Base-by-base conservation (phyloP, 2,113 vertebrate genomes). In the Sula dactylatra region DNA sequence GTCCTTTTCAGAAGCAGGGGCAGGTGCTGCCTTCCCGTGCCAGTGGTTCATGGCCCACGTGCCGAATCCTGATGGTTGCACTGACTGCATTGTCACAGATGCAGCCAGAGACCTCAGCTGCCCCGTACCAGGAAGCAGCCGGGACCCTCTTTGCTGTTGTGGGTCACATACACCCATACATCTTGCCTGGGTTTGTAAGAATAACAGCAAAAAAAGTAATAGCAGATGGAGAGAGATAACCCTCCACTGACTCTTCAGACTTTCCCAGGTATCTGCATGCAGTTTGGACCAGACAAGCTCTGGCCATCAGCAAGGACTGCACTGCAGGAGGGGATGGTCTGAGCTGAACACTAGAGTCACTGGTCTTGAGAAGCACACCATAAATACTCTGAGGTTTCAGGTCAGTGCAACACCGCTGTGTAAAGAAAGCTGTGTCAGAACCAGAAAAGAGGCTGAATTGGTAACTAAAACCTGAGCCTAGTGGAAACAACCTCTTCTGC, bases 11-110 rank as follows among this genome's bases (percentile, higher is more conserved):
- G 66, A 80, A 62, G 52, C 69, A 78, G 49, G n/a, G 47, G 22
- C 24, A 56, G 56, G 52, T 1, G 2, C 52, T 66, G 52, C 40
- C 47, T 71, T 71, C 42, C 45, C 0, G 0, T 80, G 42, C 25
- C 78, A 52, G 38, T 12, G 9, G 17, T 62, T 54, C 72, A n/a
- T 0, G 2, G 36, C 40, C 76, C 70, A 25, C 0, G 2, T 3
- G 7, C 17, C 3, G 4, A 32, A 76, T 72, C 44, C 90, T 49
- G 56, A 45, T 3, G 4, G 49, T 44, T 66, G 64, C 5, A 5
- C 29, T 40, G 47, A 15, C 29, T 55, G 38, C 6, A 8, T 34
- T 40, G 38, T 45, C 36, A 31, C 16, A 19, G 45, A 40, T 11
- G 9, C 52, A 59, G 52, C 17, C 47, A 64, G 64, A 54, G 36